Percentiles rank a stretch among this genome's conserved stretches.
These are phyloP conservation scores for Podarcis muralis DNA, from an alignment of 2,113 vertebrate genomes.

Conservation along the genomic window DNA sequence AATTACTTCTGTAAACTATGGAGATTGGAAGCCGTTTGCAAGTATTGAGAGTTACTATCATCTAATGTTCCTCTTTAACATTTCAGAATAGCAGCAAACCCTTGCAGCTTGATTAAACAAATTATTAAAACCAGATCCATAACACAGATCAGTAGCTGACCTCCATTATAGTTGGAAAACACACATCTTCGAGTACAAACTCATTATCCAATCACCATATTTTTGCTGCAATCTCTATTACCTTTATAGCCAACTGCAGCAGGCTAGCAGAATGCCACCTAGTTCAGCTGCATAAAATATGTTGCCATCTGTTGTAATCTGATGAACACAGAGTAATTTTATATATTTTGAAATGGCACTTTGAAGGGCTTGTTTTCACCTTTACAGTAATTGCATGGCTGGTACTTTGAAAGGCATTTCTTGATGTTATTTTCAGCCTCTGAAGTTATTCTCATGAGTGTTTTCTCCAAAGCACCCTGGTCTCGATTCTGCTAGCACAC, in stretches of 20 bases:
- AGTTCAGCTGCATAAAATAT: neutral
- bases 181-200: neutral
- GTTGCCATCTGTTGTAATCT: neutral
- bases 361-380: conserved; percentile 15
- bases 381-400: neutral
- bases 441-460: neutral
- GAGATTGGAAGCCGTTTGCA: neutral
- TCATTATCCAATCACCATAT: neutral
- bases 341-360: conserved; percentile 8
- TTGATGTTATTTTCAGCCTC: neutral
- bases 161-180: neutral
- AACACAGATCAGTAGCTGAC: neutral
- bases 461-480: neutral
- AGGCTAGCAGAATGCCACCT: neutral
- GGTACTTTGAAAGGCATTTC: neutral
- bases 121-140: conserved; percentile 9
- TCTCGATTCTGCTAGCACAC: too few species aligned
- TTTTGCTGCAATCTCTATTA: neutral
- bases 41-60: neutral
- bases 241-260: neutral
- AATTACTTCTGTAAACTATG: conserved; percentile 19
- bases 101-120: neutral
- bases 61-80: neutral
- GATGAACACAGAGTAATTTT: neutral
- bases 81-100: neutral